Conservation (phyloP, 2,888 invertebrate species). For the Idaea biselata region DNA sequence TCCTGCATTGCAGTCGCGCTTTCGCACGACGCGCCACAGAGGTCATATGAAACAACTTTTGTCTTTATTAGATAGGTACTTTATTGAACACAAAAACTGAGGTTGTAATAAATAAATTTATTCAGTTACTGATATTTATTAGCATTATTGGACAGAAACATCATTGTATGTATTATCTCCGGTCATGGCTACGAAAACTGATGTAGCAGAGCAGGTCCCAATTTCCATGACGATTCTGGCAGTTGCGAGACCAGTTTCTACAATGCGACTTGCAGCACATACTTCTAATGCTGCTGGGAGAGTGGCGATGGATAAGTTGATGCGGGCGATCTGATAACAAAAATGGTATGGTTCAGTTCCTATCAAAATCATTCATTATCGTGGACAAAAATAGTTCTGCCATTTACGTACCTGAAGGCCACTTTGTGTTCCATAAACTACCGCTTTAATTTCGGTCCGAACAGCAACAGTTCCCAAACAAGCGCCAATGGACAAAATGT, state of each 20-base stretch:
- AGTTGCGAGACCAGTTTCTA: constrained; percentile 55
- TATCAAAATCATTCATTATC: neutral
- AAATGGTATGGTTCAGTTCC: neutral
- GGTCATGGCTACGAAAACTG: constrained; percentile 43
- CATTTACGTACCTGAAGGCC: constrained; percentile 49
- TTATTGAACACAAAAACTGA: neutral
- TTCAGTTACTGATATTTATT: no score
- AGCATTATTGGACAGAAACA: neutral
- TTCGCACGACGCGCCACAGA: no score
- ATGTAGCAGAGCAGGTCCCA: constrained; percentile 56
- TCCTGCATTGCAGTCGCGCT: no score
- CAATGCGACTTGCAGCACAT: constrained; percentile 56
- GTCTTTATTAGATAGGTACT: no score
- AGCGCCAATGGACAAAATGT: constrained; percentile 46
- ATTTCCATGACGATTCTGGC: constrained; percentile 59
- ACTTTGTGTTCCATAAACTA: constrained; percentile 47
- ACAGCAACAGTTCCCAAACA: constrained; percentile 57
- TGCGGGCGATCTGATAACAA: constrained; percentile 53
- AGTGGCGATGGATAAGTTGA: constrained; percentile 54
- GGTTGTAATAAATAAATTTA: neutral
- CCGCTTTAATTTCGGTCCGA: constrained; percentile 52
- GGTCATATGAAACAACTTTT: no score
- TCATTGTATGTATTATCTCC: constrained; percentile 19
- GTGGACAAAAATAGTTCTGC: neutral
- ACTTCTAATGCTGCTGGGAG: constrained; percentile 61